Conservation (phyloP, 2,113 vertebrate species). For the Siniperca chuatsi region DNA sequence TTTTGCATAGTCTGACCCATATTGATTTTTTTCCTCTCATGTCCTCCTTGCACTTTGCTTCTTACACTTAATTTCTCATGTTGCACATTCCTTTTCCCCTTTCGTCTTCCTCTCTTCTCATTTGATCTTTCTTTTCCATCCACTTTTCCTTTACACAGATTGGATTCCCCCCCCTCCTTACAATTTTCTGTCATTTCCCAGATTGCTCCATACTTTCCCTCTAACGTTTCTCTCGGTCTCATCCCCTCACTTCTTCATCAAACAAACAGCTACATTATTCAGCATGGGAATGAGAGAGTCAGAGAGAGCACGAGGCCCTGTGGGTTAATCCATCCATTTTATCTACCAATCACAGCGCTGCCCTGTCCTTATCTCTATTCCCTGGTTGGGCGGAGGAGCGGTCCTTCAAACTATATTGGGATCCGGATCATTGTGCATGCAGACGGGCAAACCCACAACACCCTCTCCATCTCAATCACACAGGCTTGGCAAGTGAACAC, state of each 20-base stretch:
- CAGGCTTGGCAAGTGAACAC: slow-evolving; percentile 34
- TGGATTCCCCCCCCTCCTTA: slow-evolving; percentile 1
- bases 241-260: slow-evolving; percentile 63
- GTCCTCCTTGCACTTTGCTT: neutral
- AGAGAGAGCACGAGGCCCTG: slow-evolving; percentile 23
- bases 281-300: slow-evolving; percentile 51
- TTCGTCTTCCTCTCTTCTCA: neutral
- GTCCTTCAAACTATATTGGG: slow-evolving; percentile 47
- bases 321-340: slow-evolving; percentile 53
- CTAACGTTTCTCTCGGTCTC: slow-evolving; percentile 34
- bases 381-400: slow-evolving; percentile 45
- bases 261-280: slow-evolving; percentile 73
- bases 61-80: neutral
- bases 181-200: slow-evolving; percentile 42
- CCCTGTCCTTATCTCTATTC: slow-evolving; percentile 24
- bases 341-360: slow-evolving; percentile 59
- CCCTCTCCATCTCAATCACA: slow-evolving; percentile 73
- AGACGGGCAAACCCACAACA: slow-evolving; percentile 55
- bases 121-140: neutral
- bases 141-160: slow-evolving; percentile 4
- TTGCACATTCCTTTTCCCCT: neutral
- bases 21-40: neutral
- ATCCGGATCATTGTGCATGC: slow-evolving; percentile 70
- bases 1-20: neutral
- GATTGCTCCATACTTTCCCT: slow-evolving; percentile 12